These are phyloP conservation scores for Prochilodus magdalenae DNA, from an alignment of 2,113 vertebrate species.

Conservation along the genomic window DNA sequence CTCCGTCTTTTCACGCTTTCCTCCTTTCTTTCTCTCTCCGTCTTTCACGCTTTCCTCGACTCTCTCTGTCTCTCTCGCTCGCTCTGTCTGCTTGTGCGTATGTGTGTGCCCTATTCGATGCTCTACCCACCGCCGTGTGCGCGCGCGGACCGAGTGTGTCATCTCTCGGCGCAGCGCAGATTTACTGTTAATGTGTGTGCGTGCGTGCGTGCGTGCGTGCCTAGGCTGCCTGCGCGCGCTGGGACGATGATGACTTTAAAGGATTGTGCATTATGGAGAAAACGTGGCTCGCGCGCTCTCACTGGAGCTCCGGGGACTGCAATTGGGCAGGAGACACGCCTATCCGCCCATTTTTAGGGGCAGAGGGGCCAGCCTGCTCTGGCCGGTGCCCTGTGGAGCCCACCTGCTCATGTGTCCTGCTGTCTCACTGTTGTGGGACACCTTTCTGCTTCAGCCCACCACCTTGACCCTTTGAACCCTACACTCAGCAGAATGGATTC, in stretches of 20 bases:
- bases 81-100: background rate
- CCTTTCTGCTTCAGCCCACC: background rate
- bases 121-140: slow-evolving; percentile 66
- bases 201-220: background rate
- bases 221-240: slow-evolving; percentile 56
- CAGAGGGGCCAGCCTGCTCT: slow-evolving; percentile 80
- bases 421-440: background rate
- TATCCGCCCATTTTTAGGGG: slow-evolving; percentile 86
- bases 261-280: slow-evolving; percentile 55
- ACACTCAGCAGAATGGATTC: background rate
- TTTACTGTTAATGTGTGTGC: slow-evolving; percentile 70
- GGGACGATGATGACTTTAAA: slow-evolving; percentile 83
- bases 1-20: too few relatives aligned
- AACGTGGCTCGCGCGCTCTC: slow-evolving; percentile 63
- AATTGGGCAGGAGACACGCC: slow-evolving; percentile 86
- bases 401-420: background rate
- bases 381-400: slow-evolving; percentile 1
- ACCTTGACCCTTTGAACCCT: background rate
- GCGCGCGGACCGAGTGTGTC: slow-evolving; percentile 80
- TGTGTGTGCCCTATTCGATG: background rate
- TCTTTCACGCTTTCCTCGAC: background rate
- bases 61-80: background rate
- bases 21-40: background rate
- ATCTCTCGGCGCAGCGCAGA: slow-evolving; percentile 81
- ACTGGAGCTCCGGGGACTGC: slow-evolving; percentile 84